These are phyloP conservation scores for Anoplopoma fimbria DNA, from an alignment of 2,113 vertebrate species.

Conservation along the genomic window DNA sequence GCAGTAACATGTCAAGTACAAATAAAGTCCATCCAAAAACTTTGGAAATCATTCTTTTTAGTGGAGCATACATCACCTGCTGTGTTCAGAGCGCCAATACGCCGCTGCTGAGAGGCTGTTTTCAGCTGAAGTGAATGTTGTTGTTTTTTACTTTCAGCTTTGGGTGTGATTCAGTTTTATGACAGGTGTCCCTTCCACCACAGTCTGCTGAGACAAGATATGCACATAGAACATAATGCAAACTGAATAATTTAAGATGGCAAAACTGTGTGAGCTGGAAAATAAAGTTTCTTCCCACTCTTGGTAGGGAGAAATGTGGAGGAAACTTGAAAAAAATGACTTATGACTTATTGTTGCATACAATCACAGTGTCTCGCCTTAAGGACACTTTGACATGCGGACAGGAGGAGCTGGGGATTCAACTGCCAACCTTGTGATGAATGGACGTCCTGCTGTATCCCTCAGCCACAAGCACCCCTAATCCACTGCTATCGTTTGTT, in stretches of 20 bases:
- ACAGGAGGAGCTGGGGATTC: no score
- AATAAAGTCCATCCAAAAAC: constrained; percentile 26
- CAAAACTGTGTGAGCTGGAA: constrained; percentile 13
- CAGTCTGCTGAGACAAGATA: constrained; percentile 26
- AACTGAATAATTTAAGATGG: constrained; percentile 46
- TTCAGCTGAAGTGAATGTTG: constrained; percentile 9
- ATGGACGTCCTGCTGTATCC: neutral
- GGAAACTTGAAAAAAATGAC: neutral
- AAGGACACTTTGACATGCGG: no score
- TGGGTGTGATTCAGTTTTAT: constrained; percentile 33
- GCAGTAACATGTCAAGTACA: neutral
- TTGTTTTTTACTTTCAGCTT: constrained; percentile 29
- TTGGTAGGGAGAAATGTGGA: neutral
- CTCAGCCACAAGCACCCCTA: neutral
- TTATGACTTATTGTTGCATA: neutral
- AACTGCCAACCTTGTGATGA: no score
- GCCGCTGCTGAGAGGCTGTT: constrained; percentile 13
- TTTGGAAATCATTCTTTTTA: constrained; percentile 12
- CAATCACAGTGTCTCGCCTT: no score
- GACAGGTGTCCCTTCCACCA: constrained; percentile 41
- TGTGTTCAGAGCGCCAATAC: constrained; percentile 21
- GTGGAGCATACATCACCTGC: neutral
- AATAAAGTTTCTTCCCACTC: constrained; percentile 12
- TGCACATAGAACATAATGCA: constrained; percentile 26
- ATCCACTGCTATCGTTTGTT: neutral